A percentile compares a stretch with the other conserved stretches of the same genome.
Conservation (phyloP, 2,888 invertebrate species). For the Trichopoda pennipes region DNA sequence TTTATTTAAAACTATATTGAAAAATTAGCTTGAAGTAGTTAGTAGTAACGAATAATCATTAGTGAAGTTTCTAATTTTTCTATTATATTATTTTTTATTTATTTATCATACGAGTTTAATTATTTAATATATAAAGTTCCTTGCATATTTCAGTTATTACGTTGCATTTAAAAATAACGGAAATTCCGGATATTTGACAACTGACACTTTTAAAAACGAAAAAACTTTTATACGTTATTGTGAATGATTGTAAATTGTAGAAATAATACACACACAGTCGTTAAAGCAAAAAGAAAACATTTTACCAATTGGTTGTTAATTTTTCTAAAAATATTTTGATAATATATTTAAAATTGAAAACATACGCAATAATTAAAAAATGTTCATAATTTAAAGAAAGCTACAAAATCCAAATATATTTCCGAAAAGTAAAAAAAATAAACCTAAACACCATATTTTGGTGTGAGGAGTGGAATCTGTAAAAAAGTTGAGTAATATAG, state of each 20-base stretch:
- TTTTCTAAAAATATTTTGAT: constrained; percentile 48
- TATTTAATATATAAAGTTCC: too few species aligned
- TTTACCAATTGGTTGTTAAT: constrained; percentile 53
- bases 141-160: too few species aligned
- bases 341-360: constrained; percentile 19
- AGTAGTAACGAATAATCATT: too few species aligned
- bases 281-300: constrained; percentile 25
- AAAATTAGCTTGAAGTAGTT: too few species aligned
- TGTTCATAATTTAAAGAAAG: constrained; percentile 22
- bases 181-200: background rate
- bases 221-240: constrained; percentile 10
- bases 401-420: constrained; percentile 1
- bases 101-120: too few species aligned
- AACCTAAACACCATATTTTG: constrained; percentile 3
- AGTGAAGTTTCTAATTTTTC: too few species aligned
- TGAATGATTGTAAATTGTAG: constrained; percentile 22
- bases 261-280: background rate
- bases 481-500: constrained; percentile 48
- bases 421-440: constrained; percentile 34
- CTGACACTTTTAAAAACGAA: background rate
- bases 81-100: too few species aligned
- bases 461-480: constrained; percentile 26
- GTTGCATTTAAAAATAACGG: too few species aligned
- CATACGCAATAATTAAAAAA: constrained; percentile 37
- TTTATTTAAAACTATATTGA: too few species aligned